Evolutionary conservation across 2,888 invertebrate species (phyloP).

Genomic region (Drosophila prostipennis): DNA sequence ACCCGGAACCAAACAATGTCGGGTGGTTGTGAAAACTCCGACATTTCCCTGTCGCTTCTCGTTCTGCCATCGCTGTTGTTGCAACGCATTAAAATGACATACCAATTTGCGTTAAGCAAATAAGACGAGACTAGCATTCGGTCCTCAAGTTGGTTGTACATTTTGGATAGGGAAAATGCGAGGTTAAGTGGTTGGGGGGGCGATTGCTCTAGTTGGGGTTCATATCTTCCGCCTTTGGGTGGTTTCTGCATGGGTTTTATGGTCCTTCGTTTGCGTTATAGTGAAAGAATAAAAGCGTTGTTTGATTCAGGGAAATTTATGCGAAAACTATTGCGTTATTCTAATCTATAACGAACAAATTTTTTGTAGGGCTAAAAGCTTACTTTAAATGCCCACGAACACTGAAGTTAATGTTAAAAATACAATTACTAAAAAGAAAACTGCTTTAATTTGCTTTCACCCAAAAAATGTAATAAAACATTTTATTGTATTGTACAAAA

Average conservation of each 20-base stretch:
- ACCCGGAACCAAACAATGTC: slow-evolving; percentile 39
- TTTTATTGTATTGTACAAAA: too few species aligned
- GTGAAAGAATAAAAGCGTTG: background rate
- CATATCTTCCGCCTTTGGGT: slow-evolving; percentile 4
- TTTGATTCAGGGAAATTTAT: background rate
- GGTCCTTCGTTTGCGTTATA: background rate
- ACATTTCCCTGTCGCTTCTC: slow-evolving; percentile 39
- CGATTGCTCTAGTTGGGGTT: slow-evolving; percentile 14
- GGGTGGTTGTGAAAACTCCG: slow-evolving; percentile 40
- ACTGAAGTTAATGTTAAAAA: too few species aligned
- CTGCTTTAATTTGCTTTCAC: too few species aligned
- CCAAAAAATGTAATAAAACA: too few species aligned
- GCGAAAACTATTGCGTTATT: background rate
- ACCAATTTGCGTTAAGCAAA: slow-evolving; percentile 79
- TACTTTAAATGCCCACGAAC: too few species aligned
- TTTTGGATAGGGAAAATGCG: background rate
- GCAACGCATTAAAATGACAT: slow-evolving; percentile 78
- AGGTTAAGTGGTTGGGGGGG: slow-evolving; percentile 25
- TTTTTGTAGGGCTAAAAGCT: too few species aligned
- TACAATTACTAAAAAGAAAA: too few species aligned
- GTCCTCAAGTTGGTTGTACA: slow-evolving; percentile 13
- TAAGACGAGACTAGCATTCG: slow-evolving; percentile 68
- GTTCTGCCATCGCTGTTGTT: slow-evolving; percentile 49
- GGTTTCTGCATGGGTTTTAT: slow-evolving; percentile 6
- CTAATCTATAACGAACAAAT: too few species aligned